Conservation (phyloP, 2,888 invertebrate genomes). For the Drosophila birchii region DNA sequence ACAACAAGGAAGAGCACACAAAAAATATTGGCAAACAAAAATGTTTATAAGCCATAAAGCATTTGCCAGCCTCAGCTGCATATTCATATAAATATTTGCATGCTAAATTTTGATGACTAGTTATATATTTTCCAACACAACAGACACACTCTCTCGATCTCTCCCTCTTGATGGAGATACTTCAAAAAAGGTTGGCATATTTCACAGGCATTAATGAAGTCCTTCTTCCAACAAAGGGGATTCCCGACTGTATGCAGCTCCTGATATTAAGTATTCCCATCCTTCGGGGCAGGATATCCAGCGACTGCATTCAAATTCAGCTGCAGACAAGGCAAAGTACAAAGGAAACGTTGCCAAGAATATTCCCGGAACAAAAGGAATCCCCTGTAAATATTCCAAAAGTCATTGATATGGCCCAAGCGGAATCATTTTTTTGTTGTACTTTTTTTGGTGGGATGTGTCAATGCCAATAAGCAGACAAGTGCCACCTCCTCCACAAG, state of each 20-base stretch:
- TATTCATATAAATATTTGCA: conserved; percentile 56
- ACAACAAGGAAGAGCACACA: conserved; percentile 51
- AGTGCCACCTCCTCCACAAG: conserved; percentile 28
- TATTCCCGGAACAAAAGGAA: conserved; percentile 28
- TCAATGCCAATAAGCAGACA: conserved; percentile 65
- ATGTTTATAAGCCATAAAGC: conserved; percentile 74
- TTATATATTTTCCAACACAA: conserved; percentile 44
- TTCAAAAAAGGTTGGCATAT: conserved; percentile 27
- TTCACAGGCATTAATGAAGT: conserved; percentile 44
- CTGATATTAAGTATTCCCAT: conserved; percentile 34
- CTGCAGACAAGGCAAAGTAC: conserved; percentile 17
- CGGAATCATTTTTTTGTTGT: conserved; percentile 31
- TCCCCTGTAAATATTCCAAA: conserved; percentile 27
- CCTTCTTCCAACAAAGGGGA: conserved; percentile 28
- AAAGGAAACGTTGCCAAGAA: conserved; percentile 40
- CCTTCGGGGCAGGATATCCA: background rate
- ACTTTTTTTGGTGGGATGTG: conserved; percentile 40
- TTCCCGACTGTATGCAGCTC: conserved; percentile 2
- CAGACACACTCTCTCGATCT: background rate
- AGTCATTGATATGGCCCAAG: conserved; percentile 37
- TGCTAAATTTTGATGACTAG: conserved; percentile 76
- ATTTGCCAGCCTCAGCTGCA: conserved; percentile 39
- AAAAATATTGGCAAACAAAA: conserved; percentile 74
- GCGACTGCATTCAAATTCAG: conserved; percentile 40
- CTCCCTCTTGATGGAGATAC: conserved; percentile 5